Evolutionary conservation across 23 tunicate genomes (phyloP), one percentile per base, ranked within the genome.

Genomic region (Trididemnum clinides): DNA sequence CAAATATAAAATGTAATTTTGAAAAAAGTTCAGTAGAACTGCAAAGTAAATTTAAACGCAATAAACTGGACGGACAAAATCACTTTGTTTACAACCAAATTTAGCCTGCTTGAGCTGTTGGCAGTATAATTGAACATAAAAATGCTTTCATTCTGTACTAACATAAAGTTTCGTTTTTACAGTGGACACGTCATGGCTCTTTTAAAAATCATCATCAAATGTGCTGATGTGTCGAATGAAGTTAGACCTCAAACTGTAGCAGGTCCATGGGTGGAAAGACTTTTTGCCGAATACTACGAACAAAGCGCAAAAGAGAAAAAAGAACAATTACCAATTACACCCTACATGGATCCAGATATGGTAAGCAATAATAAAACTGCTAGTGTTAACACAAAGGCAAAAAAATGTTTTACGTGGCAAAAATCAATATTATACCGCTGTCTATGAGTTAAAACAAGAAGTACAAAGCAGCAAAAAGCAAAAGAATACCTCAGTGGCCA

Each of bases 221-320:
- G 98, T 64, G 94, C 98, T 28, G 98, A 94, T 51, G 94, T 94
- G 21, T 94, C 98, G 12, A 94, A 94, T 72, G 98, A 94, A 51
- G 94, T 94, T 39, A 81, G 98, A 34, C 98, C 98, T 29, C 94
- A 94, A 34, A 85, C 93, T 5, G 86, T 94, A 26, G 98, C 98
- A 27, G 64, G 88, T 12, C 98, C 98, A 0, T 94, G 98, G 98
- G 93, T 94, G 7, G 90, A 89, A 59, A 50, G 98, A 23, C 80
- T 94, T 0, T 94, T 94, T 77, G 88, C 88, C 30, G 98, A 94
- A 69, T 89, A 94, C 65, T 89, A 80, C 25, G 82, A 86, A 39
- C 98, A 94, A 51, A 82, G 90, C 66, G 94, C 91, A 5, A 86
- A 94, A 69, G 98, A 94, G 38, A 89, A 89, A 51, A 72, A 85